Conservation (phyloP, 2,888 invertebrate genomes). For the Phengaris arion region DNA sequence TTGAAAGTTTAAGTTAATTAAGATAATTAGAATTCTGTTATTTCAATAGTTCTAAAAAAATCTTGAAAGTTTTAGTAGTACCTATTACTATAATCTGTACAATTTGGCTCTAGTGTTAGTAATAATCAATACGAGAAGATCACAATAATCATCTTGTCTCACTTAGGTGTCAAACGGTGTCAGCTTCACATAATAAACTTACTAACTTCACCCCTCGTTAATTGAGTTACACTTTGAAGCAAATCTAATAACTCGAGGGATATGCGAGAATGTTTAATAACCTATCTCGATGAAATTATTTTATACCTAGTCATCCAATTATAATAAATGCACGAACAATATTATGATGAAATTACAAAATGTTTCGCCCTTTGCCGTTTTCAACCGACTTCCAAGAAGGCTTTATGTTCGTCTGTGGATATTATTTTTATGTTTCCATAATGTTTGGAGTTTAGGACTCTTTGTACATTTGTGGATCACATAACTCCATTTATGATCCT, state of each 20-base stretch:
- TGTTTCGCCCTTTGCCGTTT: too few relatives aligned
- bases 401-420: too few relatives aligned
- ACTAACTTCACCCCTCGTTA: neutral
- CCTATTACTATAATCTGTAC: too few relatives aligned
- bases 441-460: too few relatives aligned
- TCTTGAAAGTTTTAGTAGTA: too few relatives aligned
- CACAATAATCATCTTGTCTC: neutral
- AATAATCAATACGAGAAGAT: neutral
- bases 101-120: neutral
- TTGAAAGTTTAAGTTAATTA: too few relatives aligned
- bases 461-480: too few relatives aligned
- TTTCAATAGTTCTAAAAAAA: too few relatives aligned
- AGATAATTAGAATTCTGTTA: too few relatives aligned
- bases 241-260: neutral
- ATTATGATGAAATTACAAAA: neutral
- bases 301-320: neutral
- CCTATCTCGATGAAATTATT: neutral
- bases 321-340: neutral
- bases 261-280: slow-evolving; percentile 5
- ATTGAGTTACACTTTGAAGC: slow-evolving; percentile 16
- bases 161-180: neutral
- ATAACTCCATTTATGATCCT: too few relatives aligned
- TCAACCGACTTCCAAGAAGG: too few relatives aligned
- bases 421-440: too few relatives aligned
- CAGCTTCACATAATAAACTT: slow-evolving; percentile 3